Base-by-base conservation (phyloP, 2,113 vertebrate species). In the Gymnogyps californianus region DNA sequence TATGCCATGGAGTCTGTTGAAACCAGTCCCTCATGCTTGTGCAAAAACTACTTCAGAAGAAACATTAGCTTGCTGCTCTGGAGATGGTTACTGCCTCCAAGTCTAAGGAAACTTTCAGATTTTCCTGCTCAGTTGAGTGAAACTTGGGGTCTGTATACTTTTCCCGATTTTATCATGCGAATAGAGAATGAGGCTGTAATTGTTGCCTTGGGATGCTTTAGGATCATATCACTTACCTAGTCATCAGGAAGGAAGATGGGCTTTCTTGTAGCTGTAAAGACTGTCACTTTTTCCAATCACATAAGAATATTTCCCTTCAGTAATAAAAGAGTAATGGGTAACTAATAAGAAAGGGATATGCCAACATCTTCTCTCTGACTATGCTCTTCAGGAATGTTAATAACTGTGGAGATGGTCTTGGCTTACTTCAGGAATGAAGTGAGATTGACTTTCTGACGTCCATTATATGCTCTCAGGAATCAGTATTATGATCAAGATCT, bases 111-210 rank as follows among this genome's bases (percentile, higher is more conserved):
- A 71, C 3, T 7, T 82, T 36, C 25, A 32, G 11, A 21, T 69
- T 67, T 81, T 69, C 24, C 31, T 57, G 9, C 58, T 91, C 54
- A 52, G 12, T 9, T 34, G 34, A 83, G 16, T 13, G 54, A 52
- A 79, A 72, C 5, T 57, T 54, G 25, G 11, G 7, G 11, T 69
- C 54, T 80, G 8, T 36, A 3, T 26, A n/a, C 49, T 80, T 67
- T 59, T 0, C 17, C 31, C 9, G 3, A 4, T 71, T 83, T 83
- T 59, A 62, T 4, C 5, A 11, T 24, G 26, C 1, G 1, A 83
- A 75, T n/a, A 55, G 9, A 16, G 19, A 69, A 44, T 49, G 15
- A 31, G 49, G 6, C 16, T 47, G 62, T 58, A 69, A 11, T 52
- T 88, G 32, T 55, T 80, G 57, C 49, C 29, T 84, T 6, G 3